Evolutionary conservation across 2,888 invertebrate genomes (phyloP).

Genomic region (Drosophila nr. medialis): DNA sequence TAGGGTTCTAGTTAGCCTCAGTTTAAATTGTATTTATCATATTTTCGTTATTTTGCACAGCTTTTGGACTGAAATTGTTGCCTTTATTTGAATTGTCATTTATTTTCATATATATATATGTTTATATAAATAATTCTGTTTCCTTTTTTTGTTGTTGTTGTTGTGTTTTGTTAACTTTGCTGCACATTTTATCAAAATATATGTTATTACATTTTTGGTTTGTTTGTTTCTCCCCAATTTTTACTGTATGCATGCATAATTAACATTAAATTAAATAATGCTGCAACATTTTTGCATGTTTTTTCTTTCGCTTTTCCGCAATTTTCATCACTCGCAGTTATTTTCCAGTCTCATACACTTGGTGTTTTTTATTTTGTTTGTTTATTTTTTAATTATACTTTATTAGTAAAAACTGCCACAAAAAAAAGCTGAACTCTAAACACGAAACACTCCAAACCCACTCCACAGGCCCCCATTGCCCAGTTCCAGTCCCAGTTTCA

Average conservation of each 20-base stretch:
- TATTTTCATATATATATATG: not conserved
- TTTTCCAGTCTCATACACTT: constrained; percentile 63
- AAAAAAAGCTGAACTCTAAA: constrained; percentile 6
- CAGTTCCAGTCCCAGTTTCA: constrained; percentile 4
- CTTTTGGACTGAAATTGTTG: constrained; percentile 20
- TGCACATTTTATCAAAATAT: constrained; percentile 60
- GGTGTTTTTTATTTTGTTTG: constrained; percentile 10
- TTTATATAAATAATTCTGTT: not conserved
- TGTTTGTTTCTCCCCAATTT: not conserved
- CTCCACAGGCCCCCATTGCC: not conserved
- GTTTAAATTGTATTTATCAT: not conserved
- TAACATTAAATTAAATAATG: constrained; percentile 15
- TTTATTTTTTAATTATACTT: constrained; percentile 8
- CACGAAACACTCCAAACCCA: not conserved
- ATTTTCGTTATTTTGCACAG: constrained; percentile 7
- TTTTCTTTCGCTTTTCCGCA: constrained; percentile 12
- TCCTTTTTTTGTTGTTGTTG: not conserved
- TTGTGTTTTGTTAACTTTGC: not conserved
- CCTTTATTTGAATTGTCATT: constrained; percentile 3
- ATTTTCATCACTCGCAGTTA: constrained; percentile 12
- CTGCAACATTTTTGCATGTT: constrained; percentile 28
- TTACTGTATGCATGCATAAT: constrained; percentile 19
- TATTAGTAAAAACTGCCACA: constrained; percentile 2
- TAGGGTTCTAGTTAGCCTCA: constrained; percentile 9
- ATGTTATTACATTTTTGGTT: constrained; percentile 18